Evolutionary conservation across 2,888 invertebrate species (phyloP), one percentile per base, ranked within the genome.

Genomic region (Balanococcus diminutus): DNA sequence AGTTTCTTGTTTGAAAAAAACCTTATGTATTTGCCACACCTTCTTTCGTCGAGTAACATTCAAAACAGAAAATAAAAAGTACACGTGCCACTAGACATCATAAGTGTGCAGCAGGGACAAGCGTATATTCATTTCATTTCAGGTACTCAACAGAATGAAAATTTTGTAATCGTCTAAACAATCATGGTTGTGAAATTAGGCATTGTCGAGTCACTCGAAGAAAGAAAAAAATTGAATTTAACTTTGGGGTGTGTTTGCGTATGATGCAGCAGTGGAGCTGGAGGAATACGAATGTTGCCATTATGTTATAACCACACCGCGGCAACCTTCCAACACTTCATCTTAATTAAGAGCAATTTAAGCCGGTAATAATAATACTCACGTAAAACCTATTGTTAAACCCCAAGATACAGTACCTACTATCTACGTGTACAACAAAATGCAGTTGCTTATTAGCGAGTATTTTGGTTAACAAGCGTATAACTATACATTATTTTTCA

Each of bases 261-360:
- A 9, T 9, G 67, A 25, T 25, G 67, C 9, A 9, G 11, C 4
- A 61, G 61, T 28, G 16, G 56, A 2, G 51, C n/a, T 36, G 51
- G n/a, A 31, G 67, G 16, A 16, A 67, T 67, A 3, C 28, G 25
- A 25, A 28, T 67, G 67, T 67, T 31, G 28, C 67, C 67, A 28
- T 67, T 67, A 28, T 67, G 67, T 67, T 28, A 31, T 28, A 67
- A 67, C 67, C 16, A 67, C 28, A 67, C 67, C 28, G 28, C 67
- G 67, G 67, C 67, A 67, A 67, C 67, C 67, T 67, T 67, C 67
- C 67, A 67, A 67, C 67, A 67, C 67, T 67, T 82, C 51, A 82
- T 51, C 82, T 82, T 82, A 82, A 82, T 82, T 82, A 82, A 82
- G 82, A 82, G 82, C 82, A 51, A 82, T 56, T 82, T 82, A 56